These are phyloP conservation scores for Tryphoninae sp. DNA, from an alignment of 2,888 invertebrate species.

Conservation along the genomic window DNA sequence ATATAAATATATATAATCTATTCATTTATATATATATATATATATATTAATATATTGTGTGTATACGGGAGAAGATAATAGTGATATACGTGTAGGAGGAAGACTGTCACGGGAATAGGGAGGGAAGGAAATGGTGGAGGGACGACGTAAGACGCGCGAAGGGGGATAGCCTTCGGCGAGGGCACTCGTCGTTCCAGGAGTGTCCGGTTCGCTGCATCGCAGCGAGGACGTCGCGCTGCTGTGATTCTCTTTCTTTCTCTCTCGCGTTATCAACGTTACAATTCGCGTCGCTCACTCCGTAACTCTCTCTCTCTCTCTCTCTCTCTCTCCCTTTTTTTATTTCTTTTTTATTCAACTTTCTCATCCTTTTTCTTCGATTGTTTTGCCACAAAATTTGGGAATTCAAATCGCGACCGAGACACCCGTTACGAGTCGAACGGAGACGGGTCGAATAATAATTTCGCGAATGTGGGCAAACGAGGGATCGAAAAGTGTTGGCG, in stretches of 20 bases:
- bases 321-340: no score
- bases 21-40: not conserved
- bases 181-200: constrained; percentile 70
- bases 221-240: constrained; percentile 69
- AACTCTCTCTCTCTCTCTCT: not conserved
- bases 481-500: constrained; percentile 1
- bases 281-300: no score
- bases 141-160: constrained; percentile 73
- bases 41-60: not conserved
- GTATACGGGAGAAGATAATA: not conserved
- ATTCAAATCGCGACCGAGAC: not conserved
- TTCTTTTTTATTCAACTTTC: no score
- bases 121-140: constrained; percentile 64
- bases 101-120: constrained; percentile 62
- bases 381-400: no score
- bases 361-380: no score
- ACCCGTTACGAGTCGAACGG: not conserved
- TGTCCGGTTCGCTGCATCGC: constrained; percentile 74
- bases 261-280: not conserved
- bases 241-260: constrained; percentile 32
- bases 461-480: not conserved
- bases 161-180: constrained; percentile 63
- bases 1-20: constrained; percentile 11
- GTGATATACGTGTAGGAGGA: constrained; percentile 60
- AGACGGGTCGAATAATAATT: not conserved